Conservation (phyloP, 2,888 invertebrate genomes). For the Coelinius sp. region DNA sequence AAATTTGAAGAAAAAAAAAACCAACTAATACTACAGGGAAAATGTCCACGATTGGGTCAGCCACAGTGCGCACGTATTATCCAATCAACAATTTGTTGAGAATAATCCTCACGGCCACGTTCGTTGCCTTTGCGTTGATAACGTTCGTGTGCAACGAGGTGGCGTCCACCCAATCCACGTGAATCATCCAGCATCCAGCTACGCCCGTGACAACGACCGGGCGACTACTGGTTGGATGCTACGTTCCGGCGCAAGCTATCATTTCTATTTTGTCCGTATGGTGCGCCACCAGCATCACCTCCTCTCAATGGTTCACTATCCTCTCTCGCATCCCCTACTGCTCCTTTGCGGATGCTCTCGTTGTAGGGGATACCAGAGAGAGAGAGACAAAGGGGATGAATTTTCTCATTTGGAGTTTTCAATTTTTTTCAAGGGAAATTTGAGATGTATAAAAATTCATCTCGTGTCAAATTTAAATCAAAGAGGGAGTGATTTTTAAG, state of each 20-base stretch:
- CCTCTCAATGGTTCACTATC: constrained; percentile 19
- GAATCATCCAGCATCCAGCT: constrained; percentile 65
- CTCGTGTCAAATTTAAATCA: too few relatives aligned
- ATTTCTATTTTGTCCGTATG: constrained; percentile 61
- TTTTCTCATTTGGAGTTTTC: too few relatives aligned
- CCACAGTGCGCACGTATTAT: constrained; percentile 9
- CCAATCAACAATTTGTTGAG: neutral
- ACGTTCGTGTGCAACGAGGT: constrained; percentile 45
- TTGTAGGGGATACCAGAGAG: constrained; percentile 13
- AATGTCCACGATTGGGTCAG: neutral
- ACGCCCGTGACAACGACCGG: constrained; percentile 69
- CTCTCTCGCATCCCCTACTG: constrained; percentile 14
- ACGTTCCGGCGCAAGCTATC: constrained; percentile 66
- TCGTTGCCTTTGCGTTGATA: constrained; percentile 43
- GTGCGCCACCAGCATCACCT: constrained; percentile 57
- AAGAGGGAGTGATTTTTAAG: too few relatives aligned
- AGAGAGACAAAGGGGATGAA: neutral
- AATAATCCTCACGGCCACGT: constrained; percentile 45
- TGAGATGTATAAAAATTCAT: too few relatives aligned
- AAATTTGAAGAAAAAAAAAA: neutral
- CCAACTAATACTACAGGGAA: neutral
- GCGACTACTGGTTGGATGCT: constrained; percentile 63
- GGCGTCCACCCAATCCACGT: constrained; percentile 50
- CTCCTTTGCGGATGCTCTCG: constrained; percentile 6
- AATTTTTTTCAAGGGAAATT: too few relatives aligned